Base-by-base conservation (phyloP, 30 jellyfish, hydroid and myxozoan species). In the Aurelia sp. region DNA sequence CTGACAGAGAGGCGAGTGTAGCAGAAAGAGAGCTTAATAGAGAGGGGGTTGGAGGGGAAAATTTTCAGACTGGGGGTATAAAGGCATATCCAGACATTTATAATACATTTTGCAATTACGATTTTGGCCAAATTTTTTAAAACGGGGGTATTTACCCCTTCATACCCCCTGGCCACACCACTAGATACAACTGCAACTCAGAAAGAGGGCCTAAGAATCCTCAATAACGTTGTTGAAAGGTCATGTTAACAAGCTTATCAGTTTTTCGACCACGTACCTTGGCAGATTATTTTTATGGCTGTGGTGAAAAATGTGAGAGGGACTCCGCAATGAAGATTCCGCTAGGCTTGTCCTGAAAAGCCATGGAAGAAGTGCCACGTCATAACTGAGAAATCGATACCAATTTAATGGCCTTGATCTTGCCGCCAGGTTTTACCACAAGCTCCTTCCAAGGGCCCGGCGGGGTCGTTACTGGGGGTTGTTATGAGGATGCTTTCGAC, bases 171-270 rank as follows among this genome's bases (percentile, higher is more conserved):
- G 33, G 33, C 33, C 33, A 27, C 33, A 2, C 33, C 33, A 27
- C 33, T 27, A 27, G 33, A 9, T 44, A 44, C 15, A 13, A 44
- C 13, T 44, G 3, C 55, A 44, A 44, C 55, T 44, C 55, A 61
- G 33, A 61, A 23, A 9, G 71, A 61, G 33, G 33, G 71, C 33
- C 33, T 61, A 61, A n/a, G 12, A 23, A n/a, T n/a, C 33, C 27
- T 20, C 27, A 23, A 61, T 20, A n/a, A 23, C 33, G 31, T 21
- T 66, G 77, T n/a, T 66, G 77, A 66, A n/a, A 66, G 77, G 48
- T n/a, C 77, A n/a, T 13, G 31, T 66, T 66, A 66, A 66, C 48
- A 66, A 66, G 77, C 77, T 66, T 66, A 66, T 66, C 77, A 30
- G 31, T 30, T 47, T n/a, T 35, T n/a, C 22, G 48, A 66, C 77